Evolutionary conservation across 2,113 vertebrate species (phyloP).

Genomic region (Aramus guarauna): DNA sequence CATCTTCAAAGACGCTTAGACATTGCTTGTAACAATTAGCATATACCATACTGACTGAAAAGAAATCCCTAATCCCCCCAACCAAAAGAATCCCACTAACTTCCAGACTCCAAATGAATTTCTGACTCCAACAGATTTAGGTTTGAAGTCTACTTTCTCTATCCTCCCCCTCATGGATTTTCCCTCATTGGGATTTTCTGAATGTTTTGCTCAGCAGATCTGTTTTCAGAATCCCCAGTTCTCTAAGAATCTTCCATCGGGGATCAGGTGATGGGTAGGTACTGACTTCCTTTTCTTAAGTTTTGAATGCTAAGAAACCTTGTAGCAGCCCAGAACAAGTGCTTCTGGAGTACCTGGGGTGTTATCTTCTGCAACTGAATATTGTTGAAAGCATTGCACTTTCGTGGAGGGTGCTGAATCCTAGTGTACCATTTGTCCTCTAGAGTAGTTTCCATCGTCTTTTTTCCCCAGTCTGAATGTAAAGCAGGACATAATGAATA

Average conservation of each 20-base stretch:
- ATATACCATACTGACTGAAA: not conserved
- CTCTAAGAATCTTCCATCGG: not conserved
- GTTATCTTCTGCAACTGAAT: not conserved
- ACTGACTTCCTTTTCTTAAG: not conserved
- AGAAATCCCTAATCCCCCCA: not conserved
- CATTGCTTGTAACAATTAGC: not conserved
- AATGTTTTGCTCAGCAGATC: not conserved
- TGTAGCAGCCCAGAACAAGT: not conserved
- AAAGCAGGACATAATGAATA: not conserved
- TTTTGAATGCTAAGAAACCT: not conserved
- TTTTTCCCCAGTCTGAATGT: not conserved
- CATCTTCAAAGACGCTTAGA: not conserved
- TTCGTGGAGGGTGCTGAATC: not conserved
- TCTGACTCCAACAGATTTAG: not conserved
- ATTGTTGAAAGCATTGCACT: not conserved
- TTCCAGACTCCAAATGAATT: not conserved
- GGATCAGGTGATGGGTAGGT: not conserved
- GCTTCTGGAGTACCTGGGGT: not conserved
- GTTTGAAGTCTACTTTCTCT: not conserved
- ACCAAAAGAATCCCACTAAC: not conserved
- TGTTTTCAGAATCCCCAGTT: not conserved
- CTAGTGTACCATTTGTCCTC: not conserved
- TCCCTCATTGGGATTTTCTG: not conserved
- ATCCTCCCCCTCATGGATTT: not conserved
- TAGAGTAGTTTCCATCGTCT: not conserved